Evolutionary conservation across 2,797 vertebrate genomes (phyloP).

Genomic region (Crossoptilon crossoptilon): DNA sequence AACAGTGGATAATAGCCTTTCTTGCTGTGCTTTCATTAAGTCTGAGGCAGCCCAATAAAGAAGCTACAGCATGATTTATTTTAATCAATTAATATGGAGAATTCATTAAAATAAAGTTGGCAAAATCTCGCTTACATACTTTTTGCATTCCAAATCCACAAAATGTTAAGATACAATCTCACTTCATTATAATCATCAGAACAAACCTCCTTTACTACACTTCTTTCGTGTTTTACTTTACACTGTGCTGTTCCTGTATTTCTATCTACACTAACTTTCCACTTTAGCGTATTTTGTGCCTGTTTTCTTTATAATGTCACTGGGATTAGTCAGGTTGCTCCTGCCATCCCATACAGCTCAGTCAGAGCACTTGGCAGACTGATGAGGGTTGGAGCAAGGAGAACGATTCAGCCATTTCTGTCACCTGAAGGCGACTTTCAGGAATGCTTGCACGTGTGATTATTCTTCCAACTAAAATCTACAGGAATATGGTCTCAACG

Average conservation of each 20-base stretch:
- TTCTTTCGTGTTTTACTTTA: background rate
- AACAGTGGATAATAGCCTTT: background rate
- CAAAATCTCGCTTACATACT: slow-evolving; percentile 8
- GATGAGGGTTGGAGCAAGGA: background rate
- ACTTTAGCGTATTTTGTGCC: background rate
- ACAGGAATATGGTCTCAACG: background rate
- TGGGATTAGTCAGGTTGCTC: background rate
- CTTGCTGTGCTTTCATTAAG: slow-evolving; percentile 35
- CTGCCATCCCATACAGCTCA: background rate
- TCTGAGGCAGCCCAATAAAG: slow-evolving; percentile 40
- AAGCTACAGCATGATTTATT: slow-evolving; percentile 45
- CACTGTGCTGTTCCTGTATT: slow-evolving; percentile 9
- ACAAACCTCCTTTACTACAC: slow-evolving; percentile 18
- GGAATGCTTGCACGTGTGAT: background rate
- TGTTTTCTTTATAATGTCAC: slow-evolving; percentile 8
- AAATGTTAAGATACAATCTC: slow-evolving; percentile 52
- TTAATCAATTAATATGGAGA: slow-evolving; percentile 49
- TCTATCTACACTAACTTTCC: background rate
- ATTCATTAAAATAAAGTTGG: slow-evolving; percentile 3
- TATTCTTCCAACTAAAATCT: background rate
- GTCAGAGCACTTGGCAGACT: slow-evolving; percentile 19
- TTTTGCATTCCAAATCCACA: slow-evolving; percentile 53
- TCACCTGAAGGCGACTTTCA: background rate
- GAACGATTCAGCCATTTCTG: background rate
- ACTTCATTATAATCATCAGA: slow-evolving; percentile 29